Evolutionary conservation across 1,140 invertebrate genomes (phyloP).

Genomic region (Onthophagus taurus): DNA sequence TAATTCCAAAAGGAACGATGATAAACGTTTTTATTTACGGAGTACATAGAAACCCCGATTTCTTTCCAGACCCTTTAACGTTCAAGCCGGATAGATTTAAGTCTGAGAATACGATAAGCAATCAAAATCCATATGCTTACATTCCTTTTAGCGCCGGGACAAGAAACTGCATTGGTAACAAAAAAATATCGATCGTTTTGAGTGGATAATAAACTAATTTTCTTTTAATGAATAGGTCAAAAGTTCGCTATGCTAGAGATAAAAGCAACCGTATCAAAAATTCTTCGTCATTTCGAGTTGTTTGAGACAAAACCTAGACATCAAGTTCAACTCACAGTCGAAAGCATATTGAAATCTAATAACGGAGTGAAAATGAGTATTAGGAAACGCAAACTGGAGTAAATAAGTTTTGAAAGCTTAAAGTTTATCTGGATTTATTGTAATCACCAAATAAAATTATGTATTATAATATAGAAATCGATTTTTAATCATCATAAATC

Average conservation of each 20-base stretch:
- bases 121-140: slow-evolving; percentile 44
- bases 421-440: no score
- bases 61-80: slow-evolving; percentile 58
- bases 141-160: slow-evolving; percentile 63
- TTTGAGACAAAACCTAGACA: slow-evolving; percentile 29
- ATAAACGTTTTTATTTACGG: slow-evolving; percentile 43
- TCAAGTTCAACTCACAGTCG: slow-evolving; percentile 27
- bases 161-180: slow-evolving; percentile 56
- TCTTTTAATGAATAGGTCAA: slow-evolving; percentile 44
- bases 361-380: no score
- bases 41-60: slow-evolving; percentile 55
- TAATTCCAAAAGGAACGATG: slow-evolving; percentile 42
- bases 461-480: no score
- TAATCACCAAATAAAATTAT: no score
- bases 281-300: slow-evolving; percentile 56
- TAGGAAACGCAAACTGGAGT: no score
- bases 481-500: no score
- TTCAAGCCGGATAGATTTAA: slow-evolving; percentile 74
- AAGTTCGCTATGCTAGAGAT: slow-evolving; percentile 70
- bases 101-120: slow-evolving; percentile 44
- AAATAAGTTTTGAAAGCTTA: no score
- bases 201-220: background rate
- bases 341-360: slow-evolving; percentile 36
- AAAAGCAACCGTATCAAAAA: slow-evolving; percentile 55
- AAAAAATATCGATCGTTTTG: background rate